These are phyloP conservation scores for Ostrea edulis DNA, from an alignment of 1,140 invertebrate species.

Conservation along the genomic window DNA sequence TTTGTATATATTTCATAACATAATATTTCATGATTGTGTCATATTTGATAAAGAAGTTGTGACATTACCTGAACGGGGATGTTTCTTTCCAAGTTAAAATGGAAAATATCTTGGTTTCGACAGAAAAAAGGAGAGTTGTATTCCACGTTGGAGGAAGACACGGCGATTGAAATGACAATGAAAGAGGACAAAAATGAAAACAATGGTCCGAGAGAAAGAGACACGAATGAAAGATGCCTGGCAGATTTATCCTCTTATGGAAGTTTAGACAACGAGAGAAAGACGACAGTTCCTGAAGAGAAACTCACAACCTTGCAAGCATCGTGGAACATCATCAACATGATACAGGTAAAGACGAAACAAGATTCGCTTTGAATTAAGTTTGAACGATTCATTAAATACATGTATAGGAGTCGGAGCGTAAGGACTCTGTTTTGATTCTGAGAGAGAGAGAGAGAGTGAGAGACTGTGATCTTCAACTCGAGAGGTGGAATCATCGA, in stretches of 20 bases:
- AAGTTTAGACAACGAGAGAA: not conserved
- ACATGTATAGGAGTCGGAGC: too few species aligned
- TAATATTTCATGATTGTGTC: too few species aligned
- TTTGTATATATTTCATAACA: too few species aligned
- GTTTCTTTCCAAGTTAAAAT: not conserved
- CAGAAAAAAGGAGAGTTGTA: not conserved
- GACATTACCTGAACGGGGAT: not conserved
- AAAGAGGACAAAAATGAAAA: not conserved
- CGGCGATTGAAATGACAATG: not conserved
- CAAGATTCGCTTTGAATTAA: too few species aligned
- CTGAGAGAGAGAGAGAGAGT: too few species aligned
- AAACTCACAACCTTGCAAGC: slow-evolving; percentile 1
- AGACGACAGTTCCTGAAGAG: not conserved
- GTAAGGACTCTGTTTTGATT: too few species aligned
- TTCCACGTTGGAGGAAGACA: not conserved
- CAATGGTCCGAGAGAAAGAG: not conserved
- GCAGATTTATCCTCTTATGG: not conserved
- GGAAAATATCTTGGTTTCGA: not conserved
- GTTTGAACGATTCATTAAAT: too few species aligned
- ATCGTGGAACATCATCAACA: not conserved
- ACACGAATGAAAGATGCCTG: not conserved
- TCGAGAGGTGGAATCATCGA: too few species aligned
- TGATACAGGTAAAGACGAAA: not conserved
- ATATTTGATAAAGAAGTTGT: too few species aligned
- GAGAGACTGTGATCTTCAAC: too few species aligned